Percentiles rank a stretch among this genome's conserved stretches.
Conservation (phyloP, 2,888 invertebrate species). For the Drosophila merina region DNA sequence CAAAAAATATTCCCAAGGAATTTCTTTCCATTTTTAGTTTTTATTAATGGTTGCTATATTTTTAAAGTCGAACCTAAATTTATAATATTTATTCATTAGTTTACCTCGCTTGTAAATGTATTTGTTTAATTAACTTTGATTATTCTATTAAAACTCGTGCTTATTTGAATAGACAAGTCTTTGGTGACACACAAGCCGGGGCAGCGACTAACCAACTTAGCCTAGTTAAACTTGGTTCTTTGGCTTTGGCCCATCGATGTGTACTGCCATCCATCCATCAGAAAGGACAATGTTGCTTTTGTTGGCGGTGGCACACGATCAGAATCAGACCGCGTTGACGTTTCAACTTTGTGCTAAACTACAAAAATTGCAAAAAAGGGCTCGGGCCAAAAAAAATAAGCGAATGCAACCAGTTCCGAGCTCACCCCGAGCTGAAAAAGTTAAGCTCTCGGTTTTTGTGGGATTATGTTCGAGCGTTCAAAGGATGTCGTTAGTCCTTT, state of each 20-base stretch:
- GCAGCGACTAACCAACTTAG: slow-evolving; percentile 12
- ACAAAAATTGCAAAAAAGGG: slow-evolving; percentile 56
- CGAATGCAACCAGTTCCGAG: slow-evolving; percentile 25
- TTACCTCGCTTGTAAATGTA: too few relatives aligned
- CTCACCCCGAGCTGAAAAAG: slow-evolving; percentile 64
- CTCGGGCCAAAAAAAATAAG: slow-evolving; percentile 38
- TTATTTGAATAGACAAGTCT: background rate
- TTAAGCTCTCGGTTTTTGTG: slow-evolving; percentile 74
- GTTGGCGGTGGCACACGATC: slow-evolving; percentile 54
- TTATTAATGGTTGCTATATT: background rate
- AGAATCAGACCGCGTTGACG: slow-evolving; percentile 69
- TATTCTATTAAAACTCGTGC: background rate
- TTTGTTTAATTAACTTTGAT: background rate
- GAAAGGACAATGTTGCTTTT: slow-evolving; percentile 54
- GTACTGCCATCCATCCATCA: slow-evolving; percentile 28
- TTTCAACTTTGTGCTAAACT: slow-evolving; percentile 72
- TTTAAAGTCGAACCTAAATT: background rate
- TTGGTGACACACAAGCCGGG: slow-evolving; percentile 11
- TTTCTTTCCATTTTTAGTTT: background rate
- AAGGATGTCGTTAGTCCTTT: slow-evolving; percentile 65
- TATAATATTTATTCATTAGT: too few relatives aligned
- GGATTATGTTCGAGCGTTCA: slow-evolving; percentile 70
- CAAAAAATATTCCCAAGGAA: background rate
- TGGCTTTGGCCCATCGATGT: background rate
- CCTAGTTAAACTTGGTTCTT: slow-evolving; percentile 5